Conservation (phyloP, 1,140 invertebrate genomes). For the Caenorhabditis remanei region DNA sequence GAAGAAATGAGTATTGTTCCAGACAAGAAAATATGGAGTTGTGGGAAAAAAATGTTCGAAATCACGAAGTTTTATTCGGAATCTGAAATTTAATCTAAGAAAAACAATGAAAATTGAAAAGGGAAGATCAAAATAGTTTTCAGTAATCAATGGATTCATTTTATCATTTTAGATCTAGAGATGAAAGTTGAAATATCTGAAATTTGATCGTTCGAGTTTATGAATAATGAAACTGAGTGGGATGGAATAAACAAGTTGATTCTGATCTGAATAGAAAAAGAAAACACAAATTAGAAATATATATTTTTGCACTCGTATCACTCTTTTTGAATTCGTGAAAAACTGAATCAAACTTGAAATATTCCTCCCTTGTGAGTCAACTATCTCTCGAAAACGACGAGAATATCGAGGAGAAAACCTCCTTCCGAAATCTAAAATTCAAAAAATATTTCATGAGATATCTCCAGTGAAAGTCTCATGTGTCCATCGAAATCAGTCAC, state of each 20-base stretch:
- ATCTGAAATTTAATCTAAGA: background rate
- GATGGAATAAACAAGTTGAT: background rate
- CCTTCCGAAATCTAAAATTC: background rate
- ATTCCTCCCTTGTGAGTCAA: background rate
- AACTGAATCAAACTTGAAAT: slow-evolving; percentile 8
- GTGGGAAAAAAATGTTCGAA: background rate
- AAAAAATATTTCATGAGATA: slow-evolving; percentile 20
- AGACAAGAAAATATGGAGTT: too few species aligned
- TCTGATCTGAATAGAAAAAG: background rate
- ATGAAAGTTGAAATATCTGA: background rate
- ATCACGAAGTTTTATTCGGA: background rate
- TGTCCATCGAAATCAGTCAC: background rate
- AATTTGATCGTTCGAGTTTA: background rate
- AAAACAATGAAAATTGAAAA: background rate
- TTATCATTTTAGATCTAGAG: too few species aligned
- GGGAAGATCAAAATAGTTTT: too few species aligned
- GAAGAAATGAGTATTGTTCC: background rate
- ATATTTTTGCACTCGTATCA: background rate
- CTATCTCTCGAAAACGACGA: background rate
- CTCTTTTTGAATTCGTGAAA: background rate
- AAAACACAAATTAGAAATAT: too few species aligned
- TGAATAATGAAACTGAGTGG: background rate
- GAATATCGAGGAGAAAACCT: background rate
- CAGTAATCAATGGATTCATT: too few species aligned
- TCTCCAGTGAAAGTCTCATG: slow-evolving; percentile 21